Conservation (phyloP, 2,888 invertebrate species). For the Drosophila mimetica region DNA sequence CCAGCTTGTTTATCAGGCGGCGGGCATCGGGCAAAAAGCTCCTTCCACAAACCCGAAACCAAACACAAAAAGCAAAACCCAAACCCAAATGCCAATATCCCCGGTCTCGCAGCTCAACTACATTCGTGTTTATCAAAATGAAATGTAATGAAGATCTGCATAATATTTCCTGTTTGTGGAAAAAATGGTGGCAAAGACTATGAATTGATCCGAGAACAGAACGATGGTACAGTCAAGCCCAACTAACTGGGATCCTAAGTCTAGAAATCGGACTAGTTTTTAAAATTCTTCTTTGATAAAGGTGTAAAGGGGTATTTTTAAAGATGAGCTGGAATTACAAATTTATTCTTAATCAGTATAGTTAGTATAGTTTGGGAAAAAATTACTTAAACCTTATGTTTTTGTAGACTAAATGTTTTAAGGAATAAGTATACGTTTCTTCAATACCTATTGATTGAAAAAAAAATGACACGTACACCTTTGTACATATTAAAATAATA, state of each 20-base stretch:
- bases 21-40: conserved; percentile 34
- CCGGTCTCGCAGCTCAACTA: conserved; percentile 3
- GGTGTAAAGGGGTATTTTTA: too few species aligned
- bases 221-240: conserved; percentile 11
- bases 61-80: conserved; percentile 5
- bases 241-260: not conserved
- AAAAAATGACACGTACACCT: too few species aligned
- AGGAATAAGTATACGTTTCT: too few species aligned
- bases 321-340: too few species aligned
- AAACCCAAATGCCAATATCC: conserved; percentile 20
- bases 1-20: conserved; percentile 42
- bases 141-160: conserved; percentile 51
- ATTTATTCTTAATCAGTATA: too few species aligned
- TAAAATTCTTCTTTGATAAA: too few species aligned
- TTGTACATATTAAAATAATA: too few species aligned
- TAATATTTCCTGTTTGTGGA: conserved; percentile 45
- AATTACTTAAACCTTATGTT: too few species aligned
- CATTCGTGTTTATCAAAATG: conserved; percentile 51
- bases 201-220: conserved; percentile 1
- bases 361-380: too few species aligned
- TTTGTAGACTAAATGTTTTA: too few species aligned
- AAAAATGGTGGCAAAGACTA: conserved; percentile 36
- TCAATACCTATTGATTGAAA: too few species aligned
- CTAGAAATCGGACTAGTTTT: too few species aligned
- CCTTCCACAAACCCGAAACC: conserved; percentile 1